Percentiles rank a stretch among this genome's conserved stretches.
phyloP scores from a whole-genome alignment of 2,797 vertebrate species.

The Intellagama lesueurii region DNA sequence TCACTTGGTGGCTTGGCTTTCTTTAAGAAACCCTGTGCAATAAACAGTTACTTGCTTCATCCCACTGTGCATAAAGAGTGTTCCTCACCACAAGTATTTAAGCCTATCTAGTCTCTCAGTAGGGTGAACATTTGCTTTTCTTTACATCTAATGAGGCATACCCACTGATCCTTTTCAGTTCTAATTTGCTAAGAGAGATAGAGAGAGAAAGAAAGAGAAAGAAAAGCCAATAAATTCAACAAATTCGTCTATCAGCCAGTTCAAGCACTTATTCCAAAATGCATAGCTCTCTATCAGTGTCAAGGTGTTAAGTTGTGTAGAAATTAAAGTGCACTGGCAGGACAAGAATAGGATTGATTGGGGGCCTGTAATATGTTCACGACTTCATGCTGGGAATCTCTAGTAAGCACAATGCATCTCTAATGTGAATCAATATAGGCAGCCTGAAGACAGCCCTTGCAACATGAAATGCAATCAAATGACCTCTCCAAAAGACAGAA shows the following conservation, averaged over 20 bases:
- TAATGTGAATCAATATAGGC: slow-evolving; percentile 68
- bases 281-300: slow-evolving; percentile 14
- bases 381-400: slow-evolving; percentile 65
- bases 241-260: slow-evolving; percentile 49
- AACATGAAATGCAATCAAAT: slow-evolving; percentile 69
- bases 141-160: slow-evolving; percentile 25
- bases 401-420: slow-evolving; percentile 66
- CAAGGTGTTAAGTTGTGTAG: slow-evolving; percentile 46
- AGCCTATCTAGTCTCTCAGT: not conserved
- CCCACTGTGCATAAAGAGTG: not conserved
- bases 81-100: not conserved
- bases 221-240: slow-evolving; percentile 42
- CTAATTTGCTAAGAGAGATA: slow-evolving; percentile 34
- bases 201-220: slow-evolving; percentile 40
- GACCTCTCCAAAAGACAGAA: slow-evolving; percentile 40
- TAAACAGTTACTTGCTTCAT: not conserved
- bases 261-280: slow-evolving; percentile 34
- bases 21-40: not conserved
- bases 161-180: slow-evolving; percentile 10
- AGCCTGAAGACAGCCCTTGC: slow-evolving; percentile 58
- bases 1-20: not conserved
- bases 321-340: slow-evolving; percentile 28
- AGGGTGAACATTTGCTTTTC: slow-evolving; percentile 22
- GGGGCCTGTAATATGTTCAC: slow-evolving; percentile 59
- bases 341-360: slow-evolving; percentile 74